Base-by-base conservation (phyloP, 2,888 invertebrate species). In the Adelognathus sp. region DNA sequence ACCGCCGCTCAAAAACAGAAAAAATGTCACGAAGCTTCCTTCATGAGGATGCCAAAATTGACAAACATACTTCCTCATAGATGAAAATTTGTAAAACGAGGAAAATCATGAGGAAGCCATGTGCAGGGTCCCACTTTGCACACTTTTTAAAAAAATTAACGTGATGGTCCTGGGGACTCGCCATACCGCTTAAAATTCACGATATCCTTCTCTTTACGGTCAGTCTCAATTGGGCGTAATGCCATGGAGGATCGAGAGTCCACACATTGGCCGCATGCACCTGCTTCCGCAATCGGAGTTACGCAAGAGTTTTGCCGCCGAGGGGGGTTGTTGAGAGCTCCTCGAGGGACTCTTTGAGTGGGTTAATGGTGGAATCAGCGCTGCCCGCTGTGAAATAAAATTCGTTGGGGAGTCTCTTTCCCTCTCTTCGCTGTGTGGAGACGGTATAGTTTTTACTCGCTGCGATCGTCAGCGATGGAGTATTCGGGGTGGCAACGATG, bases 201-300 rank as follows among this genome's bases (percentile, higher is more conserved):
- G n/a, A 36, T 36, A 36, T 36, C 3, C 11, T 36, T 36, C 9
- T 36, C 11, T 27, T 11, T 52, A n/a, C 36, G 36, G 60, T 21
- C 3, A 41, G 24, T 6, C 21, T 24, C 44, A 46, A 52, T 60
- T 27, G 14, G 14, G 3, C 21, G 29, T 11, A 64, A 39, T 33
- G 31, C 50, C 7, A 5, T 0, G 7, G 9, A 39, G 36, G 18
- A 46, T 64, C 18, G 44, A 33, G 9, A n/a, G n/a, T 11, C 39
- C 41, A 11, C 14, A 27, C n/a, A n/a, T 73, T 41, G 56, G 64
- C 41, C 73, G 61, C n/a, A 75, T 70, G 66, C 81, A 81, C 81
- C 81, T 81, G 81, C 73, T 80, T 78, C 80, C 75, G 77, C 61
- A n/a, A 71, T 72, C 18, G 33, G 70, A 76, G 76, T 78, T 79